Conservation (phyloP, 2,797 vertebrate genomes). For the Poeciliopsis gracilis region DNA sequence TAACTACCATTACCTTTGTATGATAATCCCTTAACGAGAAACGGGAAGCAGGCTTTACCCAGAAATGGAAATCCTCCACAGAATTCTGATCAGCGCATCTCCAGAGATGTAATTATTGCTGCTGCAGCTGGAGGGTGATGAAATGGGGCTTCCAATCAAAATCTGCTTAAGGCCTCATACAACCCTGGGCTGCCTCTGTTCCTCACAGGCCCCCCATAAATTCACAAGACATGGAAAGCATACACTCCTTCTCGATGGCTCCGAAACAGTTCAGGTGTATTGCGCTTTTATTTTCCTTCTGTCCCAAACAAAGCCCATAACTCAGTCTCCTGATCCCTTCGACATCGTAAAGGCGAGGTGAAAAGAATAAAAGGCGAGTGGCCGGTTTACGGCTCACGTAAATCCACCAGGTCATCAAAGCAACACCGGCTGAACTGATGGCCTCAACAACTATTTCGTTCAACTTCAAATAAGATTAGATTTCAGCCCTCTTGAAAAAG, state of each 20-base stretch:
- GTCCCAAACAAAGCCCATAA: slow-evolving; percentile 74
- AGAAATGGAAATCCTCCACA: not conserved
- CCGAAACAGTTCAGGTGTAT: slow-evolving; percentile 49
- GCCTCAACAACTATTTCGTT: slow-evolving; percentile 27
- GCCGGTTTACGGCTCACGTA: slow-evolving; percentile 66
- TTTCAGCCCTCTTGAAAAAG: not conserved
- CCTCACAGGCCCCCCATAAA: slow-evolving; percentile 31
- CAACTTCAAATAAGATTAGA: slow-evolving; percentile 37
- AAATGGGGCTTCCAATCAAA: not conserved
- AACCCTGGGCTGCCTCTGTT: not conserved
- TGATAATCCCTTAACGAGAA: not conserved
- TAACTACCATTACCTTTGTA: not conserved
- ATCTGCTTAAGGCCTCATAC: not conserved
- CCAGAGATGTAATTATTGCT: not conserved
- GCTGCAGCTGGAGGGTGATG: not conserved
- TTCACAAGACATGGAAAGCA: slow-evolving; percentile 50
- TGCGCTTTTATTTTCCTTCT: slow-evolving; percentile 70
- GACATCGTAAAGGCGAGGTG: slow-evolving; percentile 50
- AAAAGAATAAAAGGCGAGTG: slow-evolving; percentile 60
- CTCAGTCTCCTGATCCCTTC: slow-evolving; percentile 54
- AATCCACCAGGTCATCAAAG: slow-evolving; percentile 62
- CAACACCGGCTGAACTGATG: slow-evolving; percentile 8
- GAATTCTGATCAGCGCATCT: not conserved
- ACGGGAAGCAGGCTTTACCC: not conserved
- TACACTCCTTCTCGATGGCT: slow-evolving; percentile 50